Evolutionary conservation across 2,888 invertebrate species (phyloP), one percentile per base, ranked within the genome.

Genomic region (Andrena praecox): DNA sequence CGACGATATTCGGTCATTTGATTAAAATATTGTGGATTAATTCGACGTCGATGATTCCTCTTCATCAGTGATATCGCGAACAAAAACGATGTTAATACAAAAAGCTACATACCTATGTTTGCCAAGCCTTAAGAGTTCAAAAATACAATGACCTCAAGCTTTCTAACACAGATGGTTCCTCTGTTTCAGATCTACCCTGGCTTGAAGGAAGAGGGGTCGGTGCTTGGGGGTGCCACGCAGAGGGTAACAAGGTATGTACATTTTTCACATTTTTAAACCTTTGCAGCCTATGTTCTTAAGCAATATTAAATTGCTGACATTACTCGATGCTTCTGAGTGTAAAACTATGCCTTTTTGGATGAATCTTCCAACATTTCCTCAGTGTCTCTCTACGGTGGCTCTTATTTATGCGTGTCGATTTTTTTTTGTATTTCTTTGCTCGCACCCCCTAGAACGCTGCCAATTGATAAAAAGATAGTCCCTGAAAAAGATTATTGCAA

Each of bases 191-290:
- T 93, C 76, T 93, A 93, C 82, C 93, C 93, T 1, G 82, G 91
- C 62, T 80, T 93, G 84, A 93, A 93, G 84, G 93, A 93, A 81
- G 93, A 93, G 24, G 92, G 93, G 20, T 93, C 93, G 29, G 92
- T 93, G 10, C 90, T 93, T 54, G 93, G 93, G 60, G 92, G 93
- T 64, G 93, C 93, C 20, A 93, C 93, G 62, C 93, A 93, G 70
- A 87, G 93, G 89, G 93, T 93, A 76, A 93, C 93, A 76, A 93
- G 93, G 93, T 93, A 88, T 78, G 85, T 74, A 70, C 12, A 42
- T 42, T 42, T 29, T 7, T 16, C 24, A 56, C 4, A 56, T 56
- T 27, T 56, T 4, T 3, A 10, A 24, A 56, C 20, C 4, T 27
- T 27, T 8, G 20, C n/a, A 27, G 24, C 10, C 24, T 8, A 56